Evolutionary conservation across 1,140 invertebrate species (phyloP), one percentile per base, ranked within the genome.

Genomic region (Centruroides sculpturatus): DNA sequence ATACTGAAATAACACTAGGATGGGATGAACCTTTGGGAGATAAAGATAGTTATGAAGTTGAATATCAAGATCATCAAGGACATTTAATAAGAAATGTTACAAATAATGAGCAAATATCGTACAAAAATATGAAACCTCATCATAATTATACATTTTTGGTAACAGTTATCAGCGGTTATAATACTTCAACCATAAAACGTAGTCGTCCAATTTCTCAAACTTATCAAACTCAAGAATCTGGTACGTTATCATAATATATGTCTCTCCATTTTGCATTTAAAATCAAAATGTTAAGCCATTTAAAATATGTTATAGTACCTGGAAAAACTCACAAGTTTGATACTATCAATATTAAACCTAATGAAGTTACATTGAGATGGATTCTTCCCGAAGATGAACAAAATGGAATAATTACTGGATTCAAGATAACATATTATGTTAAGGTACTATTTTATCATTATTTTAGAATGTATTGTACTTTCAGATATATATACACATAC

Each of bases 101-200:
- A 41, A 41, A 41, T 41, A 41, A 41, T 41, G 8, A 8, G 41
- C 41, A 41, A 41, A 41, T 41, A 6, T 41, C 41, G 8, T 41
- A 41, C 8, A 41, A 41, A 41, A 41, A 41, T 41, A 41, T 94
- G 47, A 84, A 82, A 67, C 89, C 91, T 0, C 83, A 91, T 74
- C 77, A 84, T 58, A 87, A 89, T 72, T 94, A 94, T 70, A 92
- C 89, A 1, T 93, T 94, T 72, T 91, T 89, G 1, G 81, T 94
- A 6, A 82, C 86, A 6, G 89, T 92, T 1, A 76, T 84, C 52
- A 86, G 87, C 56, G 90, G 90, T 9, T 84, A 84, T 3, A 85
- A 86, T 69, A 85, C 83, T 0, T 82, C 81, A 49, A 82, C 89
- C 61, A 76, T 89, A 51, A 78, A 85, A 66, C 79, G 80, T 65